Base-by-base conservation (phyloP, 2,888 invertebrate species). In the Smittia sp. region DNA sequence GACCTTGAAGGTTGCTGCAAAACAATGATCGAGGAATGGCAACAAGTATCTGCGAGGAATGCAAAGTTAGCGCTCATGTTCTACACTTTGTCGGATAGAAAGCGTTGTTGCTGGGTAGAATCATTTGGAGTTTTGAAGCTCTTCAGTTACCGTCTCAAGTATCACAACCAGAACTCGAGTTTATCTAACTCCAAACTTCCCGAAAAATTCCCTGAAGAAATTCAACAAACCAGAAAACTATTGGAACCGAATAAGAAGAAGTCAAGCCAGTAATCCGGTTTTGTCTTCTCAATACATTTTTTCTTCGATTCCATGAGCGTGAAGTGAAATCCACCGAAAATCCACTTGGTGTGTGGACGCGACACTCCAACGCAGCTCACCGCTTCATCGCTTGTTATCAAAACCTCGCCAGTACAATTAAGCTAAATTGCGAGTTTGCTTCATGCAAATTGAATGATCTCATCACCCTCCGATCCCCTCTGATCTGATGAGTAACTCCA, bases 1-100 rank as follows among this genome's bases (percentile, higher is more conserved):
- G 58, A 58, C 58, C 58, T 58, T 58, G 58, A 58, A 58, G 46
- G 46, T n/a, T 58, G 22, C 18, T 58, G 46, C 46, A 46, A 46
- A 46, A 46, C 46, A 46, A 15, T 6, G 15, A 46, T 46, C 46
- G 46, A 46, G 46, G 46, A 46, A 46, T 46, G 13, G 46, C 32
- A 32, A 32, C 32, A 32, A 32, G 32, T 32, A 6, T 32, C 32
- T 32, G 32, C 32, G 32, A 6, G 32, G 32, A 32, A 32, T n/a
- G n/a, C n/a, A n/a, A n/a, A n/a, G n/a, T n/a, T n/a, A n/a, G n/a
- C n/a, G n/a, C n/a, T n/a, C n/a, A n/a, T n/a, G n/a, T n/a, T n/a
- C n/a, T n/a, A n/a, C n/a, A n/a, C n/a, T n/a, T n/a, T n/a, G n/a
- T n/a, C n/a, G n/a, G n/a, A n/a, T n/a, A n/a, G n/a, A n/a, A n/a